Percentiles rank a stretch among this genome's conserved stretches.
These are phyloP conservation scores for Acomys russatus DNA, from an alignment of 2,797 vertebrate species.

Conservation along the genomic window DNA sequence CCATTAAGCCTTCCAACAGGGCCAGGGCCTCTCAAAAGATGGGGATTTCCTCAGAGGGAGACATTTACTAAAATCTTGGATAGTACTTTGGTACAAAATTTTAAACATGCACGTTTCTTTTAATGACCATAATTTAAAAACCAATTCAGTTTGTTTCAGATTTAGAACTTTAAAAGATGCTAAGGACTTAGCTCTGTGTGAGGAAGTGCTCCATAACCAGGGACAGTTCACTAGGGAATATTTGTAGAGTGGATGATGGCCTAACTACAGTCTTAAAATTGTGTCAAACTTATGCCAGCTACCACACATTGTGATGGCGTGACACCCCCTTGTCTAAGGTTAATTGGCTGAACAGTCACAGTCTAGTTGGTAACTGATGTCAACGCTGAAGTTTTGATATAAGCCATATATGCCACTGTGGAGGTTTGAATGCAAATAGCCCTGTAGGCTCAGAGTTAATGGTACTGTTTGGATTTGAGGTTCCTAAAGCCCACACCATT, in stretches of 20 bases:
- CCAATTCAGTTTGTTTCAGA: conserved; percentile 51
- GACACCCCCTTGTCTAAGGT: not conserved
- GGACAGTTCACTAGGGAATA: not conserved
- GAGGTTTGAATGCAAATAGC: not conserved
- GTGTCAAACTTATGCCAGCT: not conserved
- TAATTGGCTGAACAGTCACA: not conserved
- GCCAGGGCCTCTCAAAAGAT: not conserved
- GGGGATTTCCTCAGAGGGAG: not conserved
- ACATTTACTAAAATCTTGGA: not conserved
- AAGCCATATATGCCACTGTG: not conserved
- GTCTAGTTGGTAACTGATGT: not conserved
- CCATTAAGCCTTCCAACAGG: not conserved
- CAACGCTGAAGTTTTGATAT: not conserved
- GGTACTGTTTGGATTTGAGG: not conserved
- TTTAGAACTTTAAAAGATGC: not conserved
- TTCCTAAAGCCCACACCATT: not conserved
- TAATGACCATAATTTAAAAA: conserved; percentile 15
- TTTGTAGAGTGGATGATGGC: not conserved
- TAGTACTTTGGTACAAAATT: not conserved
- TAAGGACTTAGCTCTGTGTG: not conserved
- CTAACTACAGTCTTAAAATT: not conserved
- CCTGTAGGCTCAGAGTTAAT: not conserved
- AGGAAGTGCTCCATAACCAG: not conserved
- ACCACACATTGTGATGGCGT: too few relatives aligned
- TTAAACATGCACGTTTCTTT: not conserved